A percentile compares a stretch with the other conserved stretches of the same genome.
Conservation (phyloP, 1,140 invertebrate genomes). For the Physella acuta region DNA sequence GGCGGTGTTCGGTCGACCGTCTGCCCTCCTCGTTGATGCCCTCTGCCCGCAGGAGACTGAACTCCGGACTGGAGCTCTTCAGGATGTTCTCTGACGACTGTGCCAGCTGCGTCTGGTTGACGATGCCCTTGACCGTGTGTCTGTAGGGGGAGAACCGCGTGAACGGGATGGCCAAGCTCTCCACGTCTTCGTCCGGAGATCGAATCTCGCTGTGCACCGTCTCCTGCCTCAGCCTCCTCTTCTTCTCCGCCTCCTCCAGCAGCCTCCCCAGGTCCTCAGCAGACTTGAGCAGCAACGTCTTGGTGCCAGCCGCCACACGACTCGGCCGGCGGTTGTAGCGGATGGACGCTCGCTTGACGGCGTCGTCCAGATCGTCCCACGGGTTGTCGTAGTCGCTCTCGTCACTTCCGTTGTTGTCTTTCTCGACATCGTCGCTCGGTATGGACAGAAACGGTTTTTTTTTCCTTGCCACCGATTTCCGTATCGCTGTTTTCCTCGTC, state of each 20-base stretch:
- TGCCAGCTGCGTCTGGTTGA: not conserved
- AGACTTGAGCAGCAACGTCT: constrained; percentile 15
- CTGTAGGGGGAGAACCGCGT: constrained; percentile 16
- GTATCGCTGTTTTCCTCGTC: no score
- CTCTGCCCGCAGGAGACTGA: not conserved
- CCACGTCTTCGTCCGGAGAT: not conserved
- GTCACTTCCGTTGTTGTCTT: constrained; percentile 7
- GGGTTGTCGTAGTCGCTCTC: constrained; percentile 28
- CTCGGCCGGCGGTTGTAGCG: constrained; percentile 14
- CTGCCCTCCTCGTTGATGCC: not conserved
- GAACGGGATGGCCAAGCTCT: constrained; percentile 8
- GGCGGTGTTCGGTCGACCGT: not conserved
- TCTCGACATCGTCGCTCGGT: no score
- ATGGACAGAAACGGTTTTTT: no score
- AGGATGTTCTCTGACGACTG: constrained; percentile 4
- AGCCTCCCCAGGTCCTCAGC: constrained; percentile 22
- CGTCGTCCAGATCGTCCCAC: constrained; percentile 20
- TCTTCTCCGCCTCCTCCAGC: constrained; percentile 22
- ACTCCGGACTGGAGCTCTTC: not conserved
- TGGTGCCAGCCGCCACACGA: constrained; percentile 5
- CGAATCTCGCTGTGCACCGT: not conserved
- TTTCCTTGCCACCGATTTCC: no score
- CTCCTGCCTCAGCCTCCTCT: not conserved
- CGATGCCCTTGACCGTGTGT: constrained; percentile 23
- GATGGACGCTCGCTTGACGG: constrained; percentile 21